phyloP scores from a whole-genome alignment of 2,797 vertebrate species.

The Sebastes steindachneri region DNA sequence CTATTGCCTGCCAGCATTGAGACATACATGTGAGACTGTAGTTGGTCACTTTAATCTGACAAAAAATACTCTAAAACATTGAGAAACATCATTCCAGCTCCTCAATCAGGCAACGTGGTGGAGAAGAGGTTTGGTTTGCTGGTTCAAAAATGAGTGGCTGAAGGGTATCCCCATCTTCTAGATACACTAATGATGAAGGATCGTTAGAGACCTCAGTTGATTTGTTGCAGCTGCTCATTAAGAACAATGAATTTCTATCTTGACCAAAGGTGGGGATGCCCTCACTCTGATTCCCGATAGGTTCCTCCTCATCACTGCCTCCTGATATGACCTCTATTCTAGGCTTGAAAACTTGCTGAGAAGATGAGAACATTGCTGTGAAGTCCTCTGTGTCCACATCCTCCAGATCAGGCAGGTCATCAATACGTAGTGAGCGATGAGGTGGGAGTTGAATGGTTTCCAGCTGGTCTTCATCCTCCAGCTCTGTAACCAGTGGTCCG shows the following conservation, averaged over 20 bases:
- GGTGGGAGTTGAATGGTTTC: constrained; percentile 68
- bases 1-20: neutral
- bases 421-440: constrained; percentile 70
- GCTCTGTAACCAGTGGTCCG: constrained; percentile 69
- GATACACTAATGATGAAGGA: constrained; percentile 17
- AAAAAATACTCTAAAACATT: neutral
- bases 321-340: constrained; percentile 86
- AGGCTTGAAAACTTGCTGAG: constrained; percentile 70
- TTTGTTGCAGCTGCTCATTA: constrained; percentile 1
- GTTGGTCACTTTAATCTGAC: neutral
- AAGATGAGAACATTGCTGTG: constrained; percentile 13
- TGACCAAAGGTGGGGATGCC: neutral
- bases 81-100: constrained; percentile 74
- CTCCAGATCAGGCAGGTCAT: constrained; percentile 93
- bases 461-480: constrained; percentile 65
- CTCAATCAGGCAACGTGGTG: constrained; percentile 71
- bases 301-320: constrained; percentile 57
- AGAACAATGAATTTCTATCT: constrained; percentile 23
- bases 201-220: neutral
- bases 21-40: neutral
- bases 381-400: constrained; percentile 77
- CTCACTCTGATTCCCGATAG: constrained; percentile 30
- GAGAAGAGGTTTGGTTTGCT: neutral
- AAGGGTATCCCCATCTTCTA: constrained; percentile 13
- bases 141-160: neutral